These are phyloP conservation scores for Calephelis virginiensis DNA, from an alignment of 1,140 invertebrate genomes.

Conservation along the genomic window DNA sequence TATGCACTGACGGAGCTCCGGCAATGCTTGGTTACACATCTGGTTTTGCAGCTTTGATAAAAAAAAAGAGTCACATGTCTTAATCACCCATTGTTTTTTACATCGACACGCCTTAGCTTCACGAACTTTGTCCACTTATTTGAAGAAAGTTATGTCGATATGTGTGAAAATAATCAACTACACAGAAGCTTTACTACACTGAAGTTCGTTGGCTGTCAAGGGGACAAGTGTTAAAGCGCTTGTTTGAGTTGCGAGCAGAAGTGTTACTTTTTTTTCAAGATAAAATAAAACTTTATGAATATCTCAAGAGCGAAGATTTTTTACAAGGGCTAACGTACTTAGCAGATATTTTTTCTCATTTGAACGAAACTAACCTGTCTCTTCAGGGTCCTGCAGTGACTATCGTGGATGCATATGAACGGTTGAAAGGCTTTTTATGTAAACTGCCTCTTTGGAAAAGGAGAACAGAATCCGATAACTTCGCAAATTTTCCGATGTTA, in stretches of 20 bases:
- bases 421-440: constrained; percentile 15
- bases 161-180: constrained; percentile 24
- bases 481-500: constrained; percentile 18
- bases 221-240: constrained; percentile 20
- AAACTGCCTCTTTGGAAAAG: constrained; percentile 23
- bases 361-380: constrained; percentile 21
- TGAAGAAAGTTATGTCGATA: constrained; percentile 21
- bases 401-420: constrained; percentile 18
- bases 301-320: constrained; percentile 21
- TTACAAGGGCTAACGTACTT: constrained; percentile 21
- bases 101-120: constrained; percentile 24
- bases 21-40: constrained; percentile 22
- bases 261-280: constrained; percentile 19
- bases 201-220: constrained; percentile 27
- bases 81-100: constrained; percentile 20
- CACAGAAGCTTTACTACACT: constrained; percentile 22
- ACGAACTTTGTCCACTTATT: constrained; percentile 22
- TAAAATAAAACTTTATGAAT: not conserved
- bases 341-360: constrained; percentile 20
- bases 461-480: not conserved
- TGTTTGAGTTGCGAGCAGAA: constrained; percentile 25
- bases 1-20: constrained; percentile 24
- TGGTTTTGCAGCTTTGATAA: constrained; percentile 21
- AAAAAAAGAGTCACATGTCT: constrained; percentile 16
- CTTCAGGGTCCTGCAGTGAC: constrained; percentile 16